Evolutionary conservation across 2,113 vertebrate genomes (phyloP).

Genomic region (Rattus rattus): DNA sequence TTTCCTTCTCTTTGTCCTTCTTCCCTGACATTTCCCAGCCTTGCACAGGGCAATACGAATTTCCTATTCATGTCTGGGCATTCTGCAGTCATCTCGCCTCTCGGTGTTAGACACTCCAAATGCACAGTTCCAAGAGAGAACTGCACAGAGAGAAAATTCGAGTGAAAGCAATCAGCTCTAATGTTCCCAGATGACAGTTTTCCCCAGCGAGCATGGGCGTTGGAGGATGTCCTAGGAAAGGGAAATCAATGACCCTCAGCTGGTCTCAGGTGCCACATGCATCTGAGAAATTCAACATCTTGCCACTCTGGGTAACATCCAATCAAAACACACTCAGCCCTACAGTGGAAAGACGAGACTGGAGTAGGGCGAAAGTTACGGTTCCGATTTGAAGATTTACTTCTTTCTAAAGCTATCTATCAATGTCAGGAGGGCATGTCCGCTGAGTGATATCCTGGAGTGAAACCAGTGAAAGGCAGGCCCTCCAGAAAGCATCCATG

Average conservation of each 20-base stretch:
- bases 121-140: not conserved
- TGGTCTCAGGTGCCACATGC: not conserved
- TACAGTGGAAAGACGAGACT: not conserved
- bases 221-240: not conserved
- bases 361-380: too few relatives aligned
- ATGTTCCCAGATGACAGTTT: not conserved
- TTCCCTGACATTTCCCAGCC: not conserved
- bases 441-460: not conserved
- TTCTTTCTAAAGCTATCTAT: not conserved
- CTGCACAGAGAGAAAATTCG: not conserved
- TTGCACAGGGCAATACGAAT: too few relatives aligned
- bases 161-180: not conserved
- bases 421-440: not conserved
- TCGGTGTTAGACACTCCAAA: not conserved
- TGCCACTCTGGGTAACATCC: not conserved
- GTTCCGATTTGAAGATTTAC: not conserved
- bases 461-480: not conserved
- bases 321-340: not conserved
- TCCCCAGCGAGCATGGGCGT: not conserved
- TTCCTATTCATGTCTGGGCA: not conserved
- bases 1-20: not conserved
- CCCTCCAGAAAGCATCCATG: not conserved
- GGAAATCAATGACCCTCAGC: not conserved
- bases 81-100: not conserved
- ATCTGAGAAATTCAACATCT: not conserved